Percentiles rank a stretch among this genome's conserved stretches.
Evolutionary conservation across 2,113 vertebrate species (phyloP).

Genomic region (Piaya cayana): DNA sequence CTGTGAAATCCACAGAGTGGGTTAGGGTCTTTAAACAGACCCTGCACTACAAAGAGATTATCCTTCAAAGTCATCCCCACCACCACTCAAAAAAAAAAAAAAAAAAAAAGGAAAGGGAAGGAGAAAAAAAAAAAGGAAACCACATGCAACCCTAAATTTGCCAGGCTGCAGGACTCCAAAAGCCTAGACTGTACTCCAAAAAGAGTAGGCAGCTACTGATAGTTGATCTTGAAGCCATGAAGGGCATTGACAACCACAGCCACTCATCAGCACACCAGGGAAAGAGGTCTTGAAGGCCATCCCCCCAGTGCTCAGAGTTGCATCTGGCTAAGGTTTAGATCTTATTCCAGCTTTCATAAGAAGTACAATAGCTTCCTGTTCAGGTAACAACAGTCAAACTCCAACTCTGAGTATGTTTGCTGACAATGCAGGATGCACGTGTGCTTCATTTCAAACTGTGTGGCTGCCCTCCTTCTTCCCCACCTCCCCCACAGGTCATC

Average conservation of each 20-base stretch:
- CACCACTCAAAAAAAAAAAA: too few species aligned
- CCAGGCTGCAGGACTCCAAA: not conserved
- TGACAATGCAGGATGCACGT: not conserved
- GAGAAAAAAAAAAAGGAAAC: rapidly evolving
- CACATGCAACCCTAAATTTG: not conserved
- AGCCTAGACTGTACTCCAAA: not conserved
- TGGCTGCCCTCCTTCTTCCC: not conserved
- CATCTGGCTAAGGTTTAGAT: constrained; percentile 50
- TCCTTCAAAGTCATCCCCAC: not conserved
- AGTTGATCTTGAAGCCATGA: not conserved
- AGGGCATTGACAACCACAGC: not conserved
- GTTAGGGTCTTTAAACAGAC: not conserved
- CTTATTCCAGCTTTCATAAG: constrained; percentile 52
- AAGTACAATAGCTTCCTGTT: constrained; percentile 61
- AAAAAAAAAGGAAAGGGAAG: not conserved
- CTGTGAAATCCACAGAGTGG: not conserved
- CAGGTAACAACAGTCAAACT: constrained; percentile 21
- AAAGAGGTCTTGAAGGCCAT: not conserved
- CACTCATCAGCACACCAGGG: not conserved
- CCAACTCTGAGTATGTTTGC: not conserved
- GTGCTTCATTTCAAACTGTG: not conserved
- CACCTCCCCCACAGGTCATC: not conserved
- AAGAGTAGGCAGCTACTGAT: not conserved
- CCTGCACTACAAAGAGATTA: not conserved
- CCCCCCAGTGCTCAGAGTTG: not conserved